A percentile compares a stretch with the other conserved stretches of the same genome.
These are phyloP conservation scores for Chouioia cunea DNA, from an alignment of 2,888 invertebrate genomes.

Conservation along the genomic window DNA sequence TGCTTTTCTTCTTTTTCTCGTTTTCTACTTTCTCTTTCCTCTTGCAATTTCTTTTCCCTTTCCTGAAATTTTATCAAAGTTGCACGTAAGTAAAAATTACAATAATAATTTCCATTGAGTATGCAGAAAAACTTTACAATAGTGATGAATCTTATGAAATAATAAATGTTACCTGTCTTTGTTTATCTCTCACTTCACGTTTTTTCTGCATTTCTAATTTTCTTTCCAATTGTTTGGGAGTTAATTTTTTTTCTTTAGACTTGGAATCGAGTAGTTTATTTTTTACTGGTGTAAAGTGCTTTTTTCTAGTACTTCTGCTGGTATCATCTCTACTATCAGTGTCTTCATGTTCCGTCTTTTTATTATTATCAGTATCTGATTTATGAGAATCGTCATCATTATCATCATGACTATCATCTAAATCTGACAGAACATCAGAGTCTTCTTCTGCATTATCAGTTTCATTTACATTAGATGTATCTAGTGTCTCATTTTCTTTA, in stretches of 20 bases:
- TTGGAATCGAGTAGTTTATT: constrained; percentile 41
- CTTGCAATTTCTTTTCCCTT: constrained; percentile 71
- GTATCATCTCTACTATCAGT: constrained; percentile 47
- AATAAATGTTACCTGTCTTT: constrained; percentile 69
- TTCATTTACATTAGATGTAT: constrained; percentile 15
- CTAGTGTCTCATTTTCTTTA: constrained; percentile 22
- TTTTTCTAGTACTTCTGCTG: constrained; percentile 41
- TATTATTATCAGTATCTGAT: constrained; percentile 48
- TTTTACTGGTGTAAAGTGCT: constrained; percentile 36
- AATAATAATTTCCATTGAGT: neutral
- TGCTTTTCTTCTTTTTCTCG: constrained; percentile 54
- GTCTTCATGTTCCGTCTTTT: constrained; percentile 49
- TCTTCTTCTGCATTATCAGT: constrained; percentile 31
- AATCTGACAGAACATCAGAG: constrained; percentile 24
- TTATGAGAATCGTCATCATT: constrained; percentile 30
- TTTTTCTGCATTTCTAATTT: constrained; percentile 73
- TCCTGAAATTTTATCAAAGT: constrained; percentile 64
- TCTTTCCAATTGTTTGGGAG: constrained; percentile 71
- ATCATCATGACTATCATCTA: constrained; percentile 37
- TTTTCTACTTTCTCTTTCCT: constrained; percentile 61
- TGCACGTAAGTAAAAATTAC: constrained; percentile 3
- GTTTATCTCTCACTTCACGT: constrained; percentile 71
- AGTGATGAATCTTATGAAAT: constrained; percentile 25
- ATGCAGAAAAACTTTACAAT: no score
- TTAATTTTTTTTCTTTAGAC: constrained; percentile 57